Evolutionary conservation across 2,113 vertebrate species (phyloP), one percentile per base, ranked within the genome.

Genomic region (Excalfactoria chinensis): DNA sequence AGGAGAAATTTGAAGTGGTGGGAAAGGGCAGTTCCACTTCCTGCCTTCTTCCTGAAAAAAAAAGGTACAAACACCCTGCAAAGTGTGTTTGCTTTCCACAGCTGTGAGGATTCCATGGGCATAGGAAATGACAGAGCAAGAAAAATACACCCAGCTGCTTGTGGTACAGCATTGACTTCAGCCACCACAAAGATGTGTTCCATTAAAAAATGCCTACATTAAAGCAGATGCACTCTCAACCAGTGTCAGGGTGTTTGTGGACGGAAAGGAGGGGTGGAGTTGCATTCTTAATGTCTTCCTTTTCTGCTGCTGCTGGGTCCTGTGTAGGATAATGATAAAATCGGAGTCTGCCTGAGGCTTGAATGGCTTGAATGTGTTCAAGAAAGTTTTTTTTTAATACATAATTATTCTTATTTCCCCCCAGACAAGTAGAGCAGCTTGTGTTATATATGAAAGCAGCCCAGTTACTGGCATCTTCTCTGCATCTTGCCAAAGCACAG

Each of bases 401-500:
- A 16, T 87, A 81, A 89, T 40, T 32, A 34, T 13, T 71, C 51
- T 49, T 55, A 58, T 43, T 58, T 43, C 14, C 14, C 40, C 89
- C 44, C 96, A 99, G 99, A 96, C 98, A 98, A 96, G 99, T 99
- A 87, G 99, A 99, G 88, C 99, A 99, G 97, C 95, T 99, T 98
- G 99, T 99, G 84, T 96, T 99, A 55, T 99, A 99, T 86, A 99
- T 99, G 99, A 99, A 99, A 96, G 98, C 98, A 1, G 98, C 99
- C 21, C 99, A 99, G 96, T 97, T 99, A 51, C 95, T 99, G 15
- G 99, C 99, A 2, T 99, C 99, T 15, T 99, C 99, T 62, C 98
- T 99, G 93, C 99, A 99, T 90, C 98, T 99, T 82, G 98, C 99
- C 95, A 99, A 99, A 97, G 98, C 98, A 68, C 99, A 99, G 97